Base-by-base conservation (phyloP, 2,113 vertebrate species). In the Cromileptes altivelis region DNA sequence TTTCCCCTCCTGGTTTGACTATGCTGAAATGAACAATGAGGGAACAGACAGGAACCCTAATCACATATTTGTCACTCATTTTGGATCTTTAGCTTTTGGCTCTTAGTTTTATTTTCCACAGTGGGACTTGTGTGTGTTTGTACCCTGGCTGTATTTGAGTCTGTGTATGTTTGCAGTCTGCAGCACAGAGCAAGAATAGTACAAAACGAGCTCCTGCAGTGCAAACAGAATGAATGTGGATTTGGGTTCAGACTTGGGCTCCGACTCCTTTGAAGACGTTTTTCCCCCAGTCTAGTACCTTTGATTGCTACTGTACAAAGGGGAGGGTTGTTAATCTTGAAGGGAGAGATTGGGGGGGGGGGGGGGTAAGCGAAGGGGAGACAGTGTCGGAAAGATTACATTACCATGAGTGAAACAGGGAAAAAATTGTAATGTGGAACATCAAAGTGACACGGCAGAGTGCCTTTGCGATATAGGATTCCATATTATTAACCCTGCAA, bases 281-380 rank as follows among this genome's bases (percentile, higher is more conserved):
- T 76, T 79, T 88, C 85, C 65, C 78, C 80, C 72, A 83, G 78
- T 86, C 73, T 89, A 70, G 33, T 84, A 87, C 78, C 80, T 91
- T 87, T 90, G 85, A 91, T 91, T 91, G 78, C 78, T 75, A 85
- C 70, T 82, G 85, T 85, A 84, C 78, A 89, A 87, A 91, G 61
- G 62, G 73, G 86, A 71, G 75, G 70, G 49, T 72, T 85, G 62
- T 90, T 85, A 80, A 84, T 87, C 71, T 89, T 33, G 58, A 52
- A 78, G 82, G 9, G 4, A 21, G 50, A 18, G 40, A 11, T 47
- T 21, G 52, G 7, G 47, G 40, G 50, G 30, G 25, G 57, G 5
- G 23, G 8, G 19, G 33, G 7, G 1, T 2, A 49, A 56, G 25
- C 2, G 4, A 69, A 64, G 27, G 30, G 52, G 69, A 76, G 75